A percentile compares a stretch with the other conserved stretches of the same genome.
phyloP scores from a whole-genome alignment of 2,888 invertebrate genomes.

The Dorcus parallelipipedus region DNA sequence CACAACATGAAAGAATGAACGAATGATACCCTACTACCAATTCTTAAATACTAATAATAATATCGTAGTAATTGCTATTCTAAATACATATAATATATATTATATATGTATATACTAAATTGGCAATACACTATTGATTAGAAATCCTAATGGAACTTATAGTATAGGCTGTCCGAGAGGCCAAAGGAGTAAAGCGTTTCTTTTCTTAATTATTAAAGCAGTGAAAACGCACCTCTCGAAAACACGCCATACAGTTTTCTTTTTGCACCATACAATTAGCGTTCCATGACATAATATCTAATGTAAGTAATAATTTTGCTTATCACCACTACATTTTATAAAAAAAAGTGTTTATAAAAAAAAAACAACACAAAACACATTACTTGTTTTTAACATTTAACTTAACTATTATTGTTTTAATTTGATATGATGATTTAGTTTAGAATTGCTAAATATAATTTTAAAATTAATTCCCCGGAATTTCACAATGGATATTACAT shows the following conservation, averaged over 20 bases:
- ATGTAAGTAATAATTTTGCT: slow-evolving; percentile 4
- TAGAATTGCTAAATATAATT: no score
- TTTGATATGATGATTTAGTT: background rate
- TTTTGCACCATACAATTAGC: slow-evolving; percentile 43
- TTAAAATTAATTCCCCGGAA: no score
- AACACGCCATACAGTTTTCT: slow-evolving; percentile 27
- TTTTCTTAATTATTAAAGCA: slow-evolving; percentile 36
- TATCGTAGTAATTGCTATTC: slow-evolving; percentile 43
- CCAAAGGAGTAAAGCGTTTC: slow-evolving; percentile 41
- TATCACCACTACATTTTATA: no score
- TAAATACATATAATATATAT: slow-evolving; percentile 35
- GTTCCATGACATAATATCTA: slow-evolving; percentile 16
- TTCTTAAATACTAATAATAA: slow-evolving; percentile 46
- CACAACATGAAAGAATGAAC: slow-evolving; percentile 10
- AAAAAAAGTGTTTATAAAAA: no score
- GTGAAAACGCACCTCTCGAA: slow-evolving; percentile 34
- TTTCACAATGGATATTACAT: slow-evolving; percentile 8
- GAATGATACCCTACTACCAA: slow-evolving; percentile 46
- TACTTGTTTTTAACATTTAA: no score
- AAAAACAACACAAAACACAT: no score
- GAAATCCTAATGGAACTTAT: slow-evolving; percentile 49
- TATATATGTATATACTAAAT: slow-evolving; percentile 38
- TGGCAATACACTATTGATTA: slow-evolving; percentile 42
- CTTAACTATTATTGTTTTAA: background rate
- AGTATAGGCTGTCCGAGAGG: slow-evolving; percentile 37